These are phyloP conservation scores for Chloroceryle amazona DNA, from an alignment of 2,797 vertebrate genomes.

Conservation along the genomic window DNA sequence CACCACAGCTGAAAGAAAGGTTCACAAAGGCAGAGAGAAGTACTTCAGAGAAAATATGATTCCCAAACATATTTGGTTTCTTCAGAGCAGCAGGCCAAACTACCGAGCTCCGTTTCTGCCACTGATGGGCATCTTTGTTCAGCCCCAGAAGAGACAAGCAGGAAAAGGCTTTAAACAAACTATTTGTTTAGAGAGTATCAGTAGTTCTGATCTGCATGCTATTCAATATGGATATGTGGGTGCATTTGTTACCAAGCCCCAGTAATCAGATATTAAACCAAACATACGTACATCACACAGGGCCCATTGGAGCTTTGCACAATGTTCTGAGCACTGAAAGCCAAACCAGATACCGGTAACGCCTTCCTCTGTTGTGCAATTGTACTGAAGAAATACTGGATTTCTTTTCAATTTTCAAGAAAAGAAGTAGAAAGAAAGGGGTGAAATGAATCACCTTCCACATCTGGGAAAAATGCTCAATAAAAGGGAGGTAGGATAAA, in stretches of 20 bases:
- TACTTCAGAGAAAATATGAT: neutral
- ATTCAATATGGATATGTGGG: neutral
- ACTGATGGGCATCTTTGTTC: neutral
- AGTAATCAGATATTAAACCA: neutral
- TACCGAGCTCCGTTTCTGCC: neutral
- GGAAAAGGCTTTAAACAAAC: neutral
- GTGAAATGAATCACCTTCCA: neutral
- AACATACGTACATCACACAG: neutral
- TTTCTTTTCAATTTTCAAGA: neutral
- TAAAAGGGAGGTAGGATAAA: neutral
- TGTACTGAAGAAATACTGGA: neutral
- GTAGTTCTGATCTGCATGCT: neutral
- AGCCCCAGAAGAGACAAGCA: neutral
- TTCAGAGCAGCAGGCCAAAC: neutral
- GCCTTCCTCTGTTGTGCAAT: neutral
- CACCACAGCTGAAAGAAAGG: neutral
- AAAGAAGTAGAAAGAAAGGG: neutral
- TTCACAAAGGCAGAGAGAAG: neutral
- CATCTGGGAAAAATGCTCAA: neutral
- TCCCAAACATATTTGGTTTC: neutral
- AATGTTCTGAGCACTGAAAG: neutral
- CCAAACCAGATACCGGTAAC: neutral
- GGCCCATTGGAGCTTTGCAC: conserved; percentile 11
- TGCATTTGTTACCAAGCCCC: conserved; percentile 13
- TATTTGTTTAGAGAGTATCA: neutral